Evolutionary conservation across 2,797 vertebrate species (phyloP).

Genomic region (Poeciliopsis presidionis): DNA sequence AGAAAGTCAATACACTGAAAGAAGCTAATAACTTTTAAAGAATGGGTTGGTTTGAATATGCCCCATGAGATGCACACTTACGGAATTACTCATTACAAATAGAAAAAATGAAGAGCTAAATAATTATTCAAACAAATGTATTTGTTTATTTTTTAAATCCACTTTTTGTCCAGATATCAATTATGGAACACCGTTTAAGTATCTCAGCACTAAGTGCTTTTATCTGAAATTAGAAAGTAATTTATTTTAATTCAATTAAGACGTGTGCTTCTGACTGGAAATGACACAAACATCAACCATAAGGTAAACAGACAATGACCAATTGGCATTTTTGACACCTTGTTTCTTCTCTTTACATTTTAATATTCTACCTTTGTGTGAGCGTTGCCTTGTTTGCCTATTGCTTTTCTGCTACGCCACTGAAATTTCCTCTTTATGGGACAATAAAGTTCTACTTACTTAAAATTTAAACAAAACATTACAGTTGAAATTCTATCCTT

Average conservation of each 20-base stretch:
- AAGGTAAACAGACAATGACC: not conserved
- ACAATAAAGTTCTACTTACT: no score
- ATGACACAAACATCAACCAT: not conserved
- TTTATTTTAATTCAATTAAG: not conserved
- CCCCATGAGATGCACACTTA: not conserved
- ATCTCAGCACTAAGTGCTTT: not conserved
- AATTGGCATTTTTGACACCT: not conserved
- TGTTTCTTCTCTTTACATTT: not conserved
- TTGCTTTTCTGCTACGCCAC: no score
- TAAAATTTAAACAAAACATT: not conserved
- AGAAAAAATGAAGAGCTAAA: not conserved
- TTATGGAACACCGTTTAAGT: not conserved
- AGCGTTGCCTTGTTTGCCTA: no score
- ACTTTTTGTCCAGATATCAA: not conserved
- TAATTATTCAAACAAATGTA: not conserved
- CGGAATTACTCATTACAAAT: not conserved
- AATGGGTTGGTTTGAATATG: not conserved
- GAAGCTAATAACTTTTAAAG: not conserved
- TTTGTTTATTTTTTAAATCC: not conserved
- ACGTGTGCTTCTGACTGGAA: not conserved
- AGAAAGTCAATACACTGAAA: not conserved
- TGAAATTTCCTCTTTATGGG: no score
- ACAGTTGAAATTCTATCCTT: not conserved
- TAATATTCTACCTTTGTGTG: no score
- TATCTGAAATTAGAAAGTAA: not conserved